These are phyloP conservation scores for Monomorium pharaonis DNA, from an alignment of 1,140 invertebrate genomes.

Conservation along the genomic window DNA sequence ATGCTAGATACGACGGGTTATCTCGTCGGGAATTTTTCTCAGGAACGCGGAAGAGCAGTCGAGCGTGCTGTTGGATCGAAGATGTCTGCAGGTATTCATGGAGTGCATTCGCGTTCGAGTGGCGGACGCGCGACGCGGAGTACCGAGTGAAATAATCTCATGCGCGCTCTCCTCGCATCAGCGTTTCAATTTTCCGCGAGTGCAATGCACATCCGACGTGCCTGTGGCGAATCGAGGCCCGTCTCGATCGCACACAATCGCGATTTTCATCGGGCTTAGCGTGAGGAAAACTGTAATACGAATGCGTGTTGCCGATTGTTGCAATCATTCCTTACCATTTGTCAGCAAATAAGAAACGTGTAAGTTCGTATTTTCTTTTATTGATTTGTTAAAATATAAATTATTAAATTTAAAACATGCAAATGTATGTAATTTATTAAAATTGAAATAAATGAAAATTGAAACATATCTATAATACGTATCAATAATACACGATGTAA, in stretches of 20 bases:
- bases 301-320: not conserved
- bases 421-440: not conserved
- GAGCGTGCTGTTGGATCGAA: slow-evolving; percentile 55
- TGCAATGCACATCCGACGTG: slow-evolving; percentile 1
- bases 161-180: slow-evolving; percentile 1
- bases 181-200: slow-evolving; percentile 51
- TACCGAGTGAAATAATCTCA: slow-evolving; percentile 17
- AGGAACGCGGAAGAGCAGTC: slow-evolving; percentile 31
- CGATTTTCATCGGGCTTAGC: not conserved
- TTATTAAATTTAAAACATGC: no score
- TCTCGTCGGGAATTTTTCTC: slow-evolving; percentile 54
- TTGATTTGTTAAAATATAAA: no score
- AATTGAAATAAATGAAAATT: not conserved
- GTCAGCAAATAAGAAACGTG: not conserved
- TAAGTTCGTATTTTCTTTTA: not conserved
- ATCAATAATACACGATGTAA: not conserved
- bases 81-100: slow-evolving; percentile 27
- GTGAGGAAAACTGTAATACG: not conserved
- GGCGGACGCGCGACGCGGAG: not conserved
- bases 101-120: slow-evolving; percentile 21
- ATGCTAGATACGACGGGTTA: not conserved
- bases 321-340: not conserved
- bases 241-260: slow-evolving; percentile 24
- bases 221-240: not conserved
- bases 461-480: not conserved